Evolutionary conservation across 2,888 invertebrate species (phyloP).

Genomic region (Callimorpha dominula): DNA sequence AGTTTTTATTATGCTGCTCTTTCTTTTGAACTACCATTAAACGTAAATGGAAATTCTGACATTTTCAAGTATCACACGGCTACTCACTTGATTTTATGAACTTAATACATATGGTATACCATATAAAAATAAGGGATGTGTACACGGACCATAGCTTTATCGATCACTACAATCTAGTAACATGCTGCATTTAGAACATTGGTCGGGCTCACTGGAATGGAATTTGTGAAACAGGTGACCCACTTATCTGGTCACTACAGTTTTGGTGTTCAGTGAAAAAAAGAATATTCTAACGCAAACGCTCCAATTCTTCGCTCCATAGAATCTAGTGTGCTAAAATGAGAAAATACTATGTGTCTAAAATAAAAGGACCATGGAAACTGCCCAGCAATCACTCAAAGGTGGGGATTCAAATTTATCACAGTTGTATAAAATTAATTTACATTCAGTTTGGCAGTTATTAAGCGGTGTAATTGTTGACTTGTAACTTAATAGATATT

Average conservation of each 20-base stretch:
- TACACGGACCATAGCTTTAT: conserved; percentile 5
- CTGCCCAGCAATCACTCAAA: too few relatives aligned
- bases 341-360: background rate
- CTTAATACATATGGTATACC: background rate
- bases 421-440: background rate
- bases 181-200: conserved; percentile 38
- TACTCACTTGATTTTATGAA: background rate
- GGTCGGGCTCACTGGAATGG: conserved; percentile 42
- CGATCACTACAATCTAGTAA: conserved; percentile 25
- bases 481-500: background rate
- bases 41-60: background rate
- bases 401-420: too few relatives aligned
- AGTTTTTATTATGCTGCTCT: too few relatives aligned
- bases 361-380: background rate
- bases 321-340: background rate
- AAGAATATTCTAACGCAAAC: background rate
- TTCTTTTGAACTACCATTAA: background rate
- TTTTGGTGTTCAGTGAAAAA: conserved; percentile 25
- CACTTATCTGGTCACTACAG: conserved; percentile 33
- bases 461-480: background rate
- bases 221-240: conserved; percentile 54
- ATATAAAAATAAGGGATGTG: conserved; percentile 1
- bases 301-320: background rate
- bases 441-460: too few relatives aligned
- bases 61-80: background rate